Evolutionary conservation across 2,888 invertebrate species (phyloP), one percentile per base, ranked within the genome.

Genomic region (Drosophila greeni): DNA sequence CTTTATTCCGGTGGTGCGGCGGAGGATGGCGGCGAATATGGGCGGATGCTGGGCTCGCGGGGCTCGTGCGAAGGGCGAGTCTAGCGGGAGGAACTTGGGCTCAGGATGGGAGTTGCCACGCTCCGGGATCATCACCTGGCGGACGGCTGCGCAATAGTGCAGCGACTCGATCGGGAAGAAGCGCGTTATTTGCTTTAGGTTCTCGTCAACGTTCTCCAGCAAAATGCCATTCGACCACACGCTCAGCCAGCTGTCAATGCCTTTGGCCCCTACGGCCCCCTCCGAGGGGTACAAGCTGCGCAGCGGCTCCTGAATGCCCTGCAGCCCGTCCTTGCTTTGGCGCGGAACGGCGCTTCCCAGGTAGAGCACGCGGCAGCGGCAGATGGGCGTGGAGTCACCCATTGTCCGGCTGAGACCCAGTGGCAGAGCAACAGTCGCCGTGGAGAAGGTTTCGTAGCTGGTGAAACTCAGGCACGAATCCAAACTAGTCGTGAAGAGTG

Each of bases 171-270:
- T 98, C 5, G 97, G 97, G 88, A 98, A 98, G 90, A 98, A 98
- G 82, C 97, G 92, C 40, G 97, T 97, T 72, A 98, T 95, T 88
- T 97, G 94, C 88, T 97, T 95, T 69, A 96, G 94, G 87, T 96
- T 95, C 90, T 98, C 98, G 88, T 98, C 98, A 33, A 98, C 95
- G 89, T 99, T 99, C 90, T 99, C 98, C 74, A 99, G 88, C 49
- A 96, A 89, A 73, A 99, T 93, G 51, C 99, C 99, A 87, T 98
- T 98, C 72, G 96, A 96, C 96, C 97, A 98, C 53, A 99, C 97
- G 76, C 97, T 97, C 56, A 99, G 91, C 97, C 97, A 97, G 75
- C 98, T 96, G 90, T 97, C 96, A 85, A 97, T 95, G 84, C 99
- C 96, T 86, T 95, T 92, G 74, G 95, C 94, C 9, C 95, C 93